Evolutionary conservation across 2,113 vertebrate species (phyloP), one percentile per base, ranked within the genome.

Genomic region (Thymallus thymallus): DNA sequence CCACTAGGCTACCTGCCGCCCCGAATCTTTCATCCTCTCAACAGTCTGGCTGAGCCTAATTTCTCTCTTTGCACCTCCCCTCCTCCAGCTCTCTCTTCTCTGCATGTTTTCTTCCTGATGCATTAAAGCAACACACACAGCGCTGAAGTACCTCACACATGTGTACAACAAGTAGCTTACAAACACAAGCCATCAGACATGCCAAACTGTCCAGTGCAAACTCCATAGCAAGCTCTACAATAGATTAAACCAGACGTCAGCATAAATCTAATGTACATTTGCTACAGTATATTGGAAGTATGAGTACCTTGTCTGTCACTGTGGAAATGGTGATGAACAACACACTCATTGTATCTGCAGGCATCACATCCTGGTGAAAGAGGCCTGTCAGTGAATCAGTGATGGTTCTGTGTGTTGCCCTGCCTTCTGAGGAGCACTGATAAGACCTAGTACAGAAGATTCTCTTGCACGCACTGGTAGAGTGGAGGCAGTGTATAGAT

Each of bases 401-500:
- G 9, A 12, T 14, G n/a, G 24, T 24, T 22, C 24, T 64, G 56
- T 22, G 56, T n/a, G 18, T 60, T 22, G 6, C 12, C 5, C n/a
- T 60, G 56, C 5, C 62, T 23, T 64, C 24, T 29, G 24, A 26
- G 24, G 62, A 64, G 62, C 14, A 5, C 62, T 64, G 62, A 64
- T 61, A 64, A 64, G 9, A 64, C 24, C 23, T 5, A 30, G 12
- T 23, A 5, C 16, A 51, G 48, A 14, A 51, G 14, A 51, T 18
- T 18, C 16, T 51, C 48, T 51, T 51, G 32, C 22, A 41, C 35
- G 32, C 22, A 41, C 35, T n/a, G n/a, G n/a, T 5, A 22, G 30
- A 67, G 65, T 3, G 6, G 1, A 41, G 32, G 18, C 16, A 12
- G 18, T 1, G n/a, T 2, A 46, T 64, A 81, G 80, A 86, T 88